A percentile compares a stretch with the other conserved stretches of the same genome.
These are phyloP conservation scores for Pelagia noctiluca DNA, from an alignment of 30 jellyfish, hydroid and myxozoan genomes.

Conservation along the genomic window DNA sequence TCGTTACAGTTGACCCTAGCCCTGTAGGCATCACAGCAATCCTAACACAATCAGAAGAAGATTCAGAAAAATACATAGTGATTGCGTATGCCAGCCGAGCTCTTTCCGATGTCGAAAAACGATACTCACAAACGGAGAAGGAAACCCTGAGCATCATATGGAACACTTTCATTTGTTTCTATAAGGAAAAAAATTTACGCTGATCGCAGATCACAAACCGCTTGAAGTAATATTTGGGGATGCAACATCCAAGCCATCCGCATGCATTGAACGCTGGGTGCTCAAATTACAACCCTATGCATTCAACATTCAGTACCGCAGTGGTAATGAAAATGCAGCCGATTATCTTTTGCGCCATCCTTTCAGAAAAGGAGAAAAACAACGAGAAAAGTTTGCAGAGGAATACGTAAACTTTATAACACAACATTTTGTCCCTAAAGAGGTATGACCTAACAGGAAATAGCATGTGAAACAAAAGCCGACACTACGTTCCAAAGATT, in stretches of 20 bases:
- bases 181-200: conserved; percentile 37
- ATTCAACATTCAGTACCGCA: conserved; percentile 9
- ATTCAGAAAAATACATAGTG: neutral
- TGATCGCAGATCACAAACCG: conserved; percentile 61
- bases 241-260: neutral
- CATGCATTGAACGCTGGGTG: no score
- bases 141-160: conserved; percentile 56
- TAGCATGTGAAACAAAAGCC: conserved; percentile 13
- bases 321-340: neutral
- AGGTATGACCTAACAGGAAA: conserved; percentile 47
- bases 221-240: conserved; percentile 11
- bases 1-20: conserved; percentile 48
- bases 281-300: conserved; percentile 18
- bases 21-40: conserved; percentile 58
- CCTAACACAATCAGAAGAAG: neutral
- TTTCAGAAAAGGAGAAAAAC: conserved; percentile 16
- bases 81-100: conserved; percentile 44
- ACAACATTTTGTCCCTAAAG: conserved; percentile 28
- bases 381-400: conserved; percentile 35
- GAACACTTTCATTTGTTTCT: conserved; percentile 42
- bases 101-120: conserved; percentile 19
- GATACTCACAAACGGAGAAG: conserved; percentile 56
- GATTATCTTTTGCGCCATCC: conserved; percentile 36
- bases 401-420: conserved; percentile 35
- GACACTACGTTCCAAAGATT: conserved; percentile 42